These are phyloP conservation scores for Acleris holmiana DNA, from an alignment of 2,888 invertebrate species.

Conservation along the genomic window DNA sequence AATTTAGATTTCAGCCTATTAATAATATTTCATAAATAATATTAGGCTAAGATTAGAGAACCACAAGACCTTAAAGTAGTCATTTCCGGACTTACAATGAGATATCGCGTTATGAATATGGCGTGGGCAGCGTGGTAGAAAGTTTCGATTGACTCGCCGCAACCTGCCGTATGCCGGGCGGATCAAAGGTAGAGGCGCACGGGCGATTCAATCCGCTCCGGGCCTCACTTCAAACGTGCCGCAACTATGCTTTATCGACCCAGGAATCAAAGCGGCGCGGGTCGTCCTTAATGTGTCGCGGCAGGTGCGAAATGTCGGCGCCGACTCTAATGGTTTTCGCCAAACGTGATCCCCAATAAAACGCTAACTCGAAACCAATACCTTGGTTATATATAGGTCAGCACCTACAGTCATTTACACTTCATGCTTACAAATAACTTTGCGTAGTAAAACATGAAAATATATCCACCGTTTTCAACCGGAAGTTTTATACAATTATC, in stretches of 20 bases:
- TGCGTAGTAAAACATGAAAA: conserved; percentile 9
- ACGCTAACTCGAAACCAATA: too few species aligned
- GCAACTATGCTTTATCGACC: conserved; percentile 35
- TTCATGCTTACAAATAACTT: too few species aligned
- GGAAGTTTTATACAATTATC: conserved; percentile 31
- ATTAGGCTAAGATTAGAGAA: too few species aligned
- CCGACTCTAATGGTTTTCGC: background rate
- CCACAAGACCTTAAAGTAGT: too few species aligned
- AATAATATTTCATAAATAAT: too few species aligned
- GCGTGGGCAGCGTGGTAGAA: conserved; percentile 16
- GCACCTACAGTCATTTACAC: too few species aligned
- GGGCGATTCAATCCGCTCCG: conserved; percentile 34
- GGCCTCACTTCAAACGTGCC: conserved; percentile 30
- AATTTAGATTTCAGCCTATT: too few species aligned
- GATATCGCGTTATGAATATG: conserved; percentile 12
- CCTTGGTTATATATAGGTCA: too few species aligned
- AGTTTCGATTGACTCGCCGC: conserved; percentile 38
- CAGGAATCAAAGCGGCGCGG: conserved; percentile 25
- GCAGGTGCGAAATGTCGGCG: conserved; percentile 23
- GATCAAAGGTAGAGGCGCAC: conserved; percentile 40
- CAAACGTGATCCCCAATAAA: background rate
- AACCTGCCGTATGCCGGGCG: conserved; percentile 37
- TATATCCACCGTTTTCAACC: conserved; percentile 21
- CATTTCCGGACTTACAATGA: background rate
- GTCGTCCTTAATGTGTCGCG: conserved; percentile 28